Evolutionary conservation across 2,888 invertebrate species (phyloP).

Genomic region (Lapara coniferarum): DNA sequence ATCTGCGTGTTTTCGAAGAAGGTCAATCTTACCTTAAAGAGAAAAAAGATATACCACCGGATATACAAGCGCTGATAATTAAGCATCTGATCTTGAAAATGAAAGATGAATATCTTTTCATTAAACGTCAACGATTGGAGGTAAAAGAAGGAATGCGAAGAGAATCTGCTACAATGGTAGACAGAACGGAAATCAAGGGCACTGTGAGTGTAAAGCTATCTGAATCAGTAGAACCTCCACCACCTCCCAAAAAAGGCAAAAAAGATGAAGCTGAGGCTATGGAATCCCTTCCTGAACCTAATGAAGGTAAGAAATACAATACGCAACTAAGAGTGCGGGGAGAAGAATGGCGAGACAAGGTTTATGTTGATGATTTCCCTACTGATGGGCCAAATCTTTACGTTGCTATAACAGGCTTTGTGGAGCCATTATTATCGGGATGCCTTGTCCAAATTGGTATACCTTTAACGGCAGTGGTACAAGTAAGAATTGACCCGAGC

Average conservation of each 20-base stretch:
- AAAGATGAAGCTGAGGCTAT: conserved; percentile 44
- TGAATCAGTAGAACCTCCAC: conserved; percentile 42
- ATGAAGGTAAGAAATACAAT: conserved; percentile 72
- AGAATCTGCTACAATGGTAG: conserved; percentile 69
- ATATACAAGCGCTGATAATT: conserved; percentile 69
- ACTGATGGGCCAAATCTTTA: conserved; percentile 81
- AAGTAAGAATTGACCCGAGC: conserved; percentile 65
- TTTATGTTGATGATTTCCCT: conserved; percentile 81
- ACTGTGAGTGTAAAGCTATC: conserved; percentile 53
- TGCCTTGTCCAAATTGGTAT: conserved; percentile 67
- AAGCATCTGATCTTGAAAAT: conserved; percentile 74
- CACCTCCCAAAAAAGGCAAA: conserved; percentile 54
- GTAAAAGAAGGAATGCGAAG: conserved; percentile 67
- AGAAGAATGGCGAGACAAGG: conserved; percentile 82
- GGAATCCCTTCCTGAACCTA: conserved; percentile 42
- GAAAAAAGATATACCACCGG: conserved; percentile 70
- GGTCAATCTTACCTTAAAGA: conserved; percentile 68
- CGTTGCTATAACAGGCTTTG: conserved; percentile 80
- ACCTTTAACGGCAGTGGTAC: conserved; percentile 69
- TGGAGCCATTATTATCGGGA: conserved; percentile 59
- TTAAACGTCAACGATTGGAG: conserved; percentile 65
- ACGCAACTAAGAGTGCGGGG: conserved; percentile 76
- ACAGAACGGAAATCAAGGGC: conserved; percentile 62
- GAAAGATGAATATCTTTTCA: conserved; percentile 73
- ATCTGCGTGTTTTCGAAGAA: conserved; percentile 71